Base-by-base conservation (phyloP, 1,140 invertebrate genomes). In the Drosophila tropicalis region DNA sequence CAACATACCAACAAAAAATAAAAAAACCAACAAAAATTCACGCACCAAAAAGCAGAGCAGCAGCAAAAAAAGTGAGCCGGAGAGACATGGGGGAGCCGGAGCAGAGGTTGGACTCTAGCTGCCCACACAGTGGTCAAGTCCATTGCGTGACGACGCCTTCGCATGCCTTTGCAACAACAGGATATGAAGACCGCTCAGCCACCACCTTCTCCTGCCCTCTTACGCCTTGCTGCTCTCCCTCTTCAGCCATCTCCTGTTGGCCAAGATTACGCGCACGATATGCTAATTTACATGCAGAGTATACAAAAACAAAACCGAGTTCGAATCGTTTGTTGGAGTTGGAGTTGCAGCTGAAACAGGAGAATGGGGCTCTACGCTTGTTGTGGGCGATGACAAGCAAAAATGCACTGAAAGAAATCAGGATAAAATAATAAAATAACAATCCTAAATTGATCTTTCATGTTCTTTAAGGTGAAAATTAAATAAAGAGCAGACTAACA, bases 211-310 rank as follows among this genome's bases (percentile, higher is more conserved):
- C 22, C 22, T 13, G 44, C 10, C 10, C 9, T 3, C 36, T 22
- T 17, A 1, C 7, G 1, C 17, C 15, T 2, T 44, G 5, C n/a
- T 67, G 13, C 40, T 34, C 44, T 22, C 44, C 7, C 22, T 51
- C 44, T 12, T 1, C 44, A 1, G 7, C 44, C 44, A 51, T 44
- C 83, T 87, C 80, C 78, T 78, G 77, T 81, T 84, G 72, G 70
- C 84, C 81, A 89, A 51, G 84, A 89, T 89, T 89, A 89, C 81
- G 81, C 85, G 84, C 84, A 90, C 81, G 84, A 89, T 89, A 89
- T 89, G 84, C 84, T 89, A 89, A 89, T 89, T 89, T 90, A 90
- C 84, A 84, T 75, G 81, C 74, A 72, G 80, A 55, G 66, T 67
- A 62, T 60, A 70, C 61, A 64, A 44, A 64, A 66, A 70, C 44